Evolutionary conservation across 1,140 invertebrate species (phyloP).

Genomic region (Drosophila micromelanica): DNA sequence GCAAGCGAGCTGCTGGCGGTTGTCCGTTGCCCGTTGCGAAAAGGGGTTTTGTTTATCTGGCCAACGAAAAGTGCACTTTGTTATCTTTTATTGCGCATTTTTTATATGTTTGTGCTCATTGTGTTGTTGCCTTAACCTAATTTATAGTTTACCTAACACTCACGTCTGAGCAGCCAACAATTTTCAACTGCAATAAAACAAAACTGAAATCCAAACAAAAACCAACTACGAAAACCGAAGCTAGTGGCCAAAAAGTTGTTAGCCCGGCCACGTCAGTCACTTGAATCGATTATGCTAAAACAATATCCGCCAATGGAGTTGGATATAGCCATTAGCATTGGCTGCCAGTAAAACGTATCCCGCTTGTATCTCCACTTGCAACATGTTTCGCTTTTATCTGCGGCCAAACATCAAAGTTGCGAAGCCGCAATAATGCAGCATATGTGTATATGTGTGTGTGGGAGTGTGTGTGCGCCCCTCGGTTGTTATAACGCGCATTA

Average conservation of each 20-base stretch:
- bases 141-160: constrained; percentile 73
- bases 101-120: constrained; percentile 46
- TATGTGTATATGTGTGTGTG: constrained; percentile 26
- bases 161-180: constrained; percentile 68
- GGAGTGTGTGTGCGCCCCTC: constrained; percentile 20
- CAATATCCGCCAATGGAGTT: constrained; percentile 77
- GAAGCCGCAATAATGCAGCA: constrained; percentile 2
- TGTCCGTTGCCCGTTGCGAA: constrained; percentile 5
- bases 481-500: constrained; percentile 63
- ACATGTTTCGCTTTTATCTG: constrained; percentile 58
- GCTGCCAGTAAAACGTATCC: constrained; percentile 35
- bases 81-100: constrained; percentile 83
- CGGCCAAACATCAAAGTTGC: constrained; percentile 64
- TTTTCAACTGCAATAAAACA: constrained; percentile 81
- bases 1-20: constrained; percentile 26
- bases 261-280: constrained; percentile 54
- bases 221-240: constrained; percentile 12
- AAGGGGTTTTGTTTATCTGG: constrained; percentile 59
- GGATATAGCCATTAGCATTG: constrained; percentile 54
- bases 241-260: constrained; percentile 20
- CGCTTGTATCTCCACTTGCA: constrained; percentile 48
- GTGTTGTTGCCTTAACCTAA: constrained; percentile 64
- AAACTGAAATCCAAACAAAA: constrained; percentile 58
- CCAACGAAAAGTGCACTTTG: constrained; percentile 79
- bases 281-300: constrained; percentile 83